Conservation (phyloP, 2,113 vertebrate genomes). For the Cranoglanis bouderius region DNA sequence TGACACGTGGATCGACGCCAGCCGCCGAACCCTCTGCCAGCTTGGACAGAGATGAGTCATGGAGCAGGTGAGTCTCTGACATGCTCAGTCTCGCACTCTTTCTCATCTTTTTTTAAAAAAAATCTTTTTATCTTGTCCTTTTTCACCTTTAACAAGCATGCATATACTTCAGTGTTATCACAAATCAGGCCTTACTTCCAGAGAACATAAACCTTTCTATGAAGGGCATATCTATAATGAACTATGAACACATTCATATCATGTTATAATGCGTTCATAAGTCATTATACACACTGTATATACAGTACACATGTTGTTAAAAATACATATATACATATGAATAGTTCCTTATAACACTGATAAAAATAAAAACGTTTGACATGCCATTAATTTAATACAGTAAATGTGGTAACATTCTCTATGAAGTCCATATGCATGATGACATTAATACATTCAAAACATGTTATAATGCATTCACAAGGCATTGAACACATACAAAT, state of each 20-base stretch:
- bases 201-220: not conserved
- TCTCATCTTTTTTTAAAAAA: not conserved
- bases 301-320: not conserved
- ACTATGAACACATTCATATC: not conserved
- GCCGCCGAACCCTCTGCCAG: conserved; percentile 40
- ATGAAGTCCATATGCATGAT: not conserved
- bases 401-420: not conserved
- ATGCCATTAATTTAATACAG: not conserved
- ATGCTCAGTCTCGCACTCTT: not conserved
- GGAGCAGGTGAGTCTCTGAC: conserved; percentile 43
- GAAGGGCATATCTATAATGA: not conserved
- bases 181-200: not conserved
- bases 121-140: not conserved
- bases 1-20: conserved; percentile 48
- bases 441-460: not conserved
- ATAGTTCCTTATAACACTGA: not conserved
- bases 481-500: not conserved
- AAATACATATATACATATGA: not conserved
- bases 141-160: conserved; percentile 1
- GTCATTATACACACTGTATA: not conserved
- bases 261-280: not conserved
- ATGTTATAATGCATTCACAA: not conserved
- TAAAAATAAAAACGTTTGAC: not conserved
- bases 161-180: not conserved
- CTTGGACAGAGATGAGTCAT: conserved; percentile 51